phyloP scores from a whole-genome alignment of 2,113 vertebrate genomes.

The Upupa epops region DNA sequence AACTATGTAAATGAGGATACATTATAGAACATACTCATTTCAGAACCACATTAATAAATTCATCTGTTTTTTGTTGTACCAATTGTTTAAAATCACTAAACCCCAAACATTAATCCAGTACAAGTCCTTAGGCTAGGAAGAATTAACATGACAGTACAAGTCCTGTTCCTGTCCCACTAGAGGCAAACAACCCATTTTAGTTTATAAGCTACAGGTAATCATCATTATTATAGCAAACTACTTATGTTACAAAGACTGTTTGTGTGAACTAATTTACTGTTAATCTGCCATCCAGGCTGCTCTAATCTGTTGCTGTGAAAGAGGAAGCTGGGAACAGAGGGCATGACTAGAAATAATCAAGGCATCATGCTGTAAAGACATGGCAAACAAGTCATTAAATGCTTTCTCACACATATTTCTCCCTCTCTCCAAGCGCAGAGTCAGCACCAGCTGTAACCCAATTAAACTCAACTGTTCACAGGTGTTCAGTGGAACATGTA shows the following conservation, averaged over 20 bases:
- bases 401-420: not conserved
- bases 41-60: not conserved
- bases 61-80: not conserved
- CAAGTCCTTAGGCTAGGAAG: not conserved
- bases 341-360: not conserved
- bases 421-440: not conserved
- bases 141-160: not conserved
- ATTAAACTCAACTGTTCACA: slow-evolving; percentile 47
- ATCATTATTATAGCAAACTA: not conserved
- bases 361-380: not conserved
- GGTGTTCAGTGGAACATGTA: slow-evolving; percentile 21
- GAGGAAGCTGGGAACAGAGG: not conserved
- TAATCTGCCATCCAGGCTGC: not conserved
- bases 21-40: not conserved
- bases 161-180: not conserved
- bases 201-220: not conserved
- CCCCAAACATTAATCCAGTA: too few species aligned
- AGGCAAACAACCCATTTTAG: not conserved
- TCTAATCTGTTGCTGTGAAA: not conserved
- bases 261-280: not conserved
- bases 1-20: not conserved
- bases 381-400: not conserved
- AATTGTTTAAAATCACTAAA: too few species aligned
- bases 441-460: slow-evolving; percentile 6
- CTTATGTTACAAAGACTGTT: not conserved